A percentile compares a stretch with the other conserved stretches of the same genome.
phyloP scores from a whole-genome alignment of 2,888 invertebrate genomes.

The Melanchra persicariae region DNA sequence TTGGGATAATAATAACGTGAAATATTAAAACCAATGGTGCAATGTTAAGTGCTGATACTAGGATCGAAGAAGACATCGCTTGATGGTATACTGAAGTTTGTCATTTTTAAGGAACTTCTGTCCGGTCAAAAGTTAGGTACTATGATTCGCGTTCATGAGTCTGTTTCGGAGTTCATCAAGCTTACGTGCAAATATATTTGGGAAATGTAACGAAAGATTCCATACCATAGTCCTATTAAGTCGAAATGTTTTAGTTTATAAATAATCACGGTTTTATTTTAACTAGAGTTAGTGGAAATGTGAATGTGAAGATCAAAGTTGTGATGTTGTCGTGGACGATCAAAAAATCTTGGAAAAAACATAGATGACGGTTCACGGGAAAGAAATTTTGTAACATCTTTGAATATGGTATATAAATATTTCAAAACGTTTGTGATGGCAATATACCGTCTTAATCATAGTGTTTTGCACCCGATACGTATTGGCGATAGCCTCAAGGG shows the following conservation, averaged over 20 bases:
- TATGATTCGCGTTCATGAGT: slow-evolving; percentile 68
- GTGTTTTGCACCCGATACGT: slow-evolving; percentile 5
- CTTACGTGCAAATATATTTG: slow-evolving; percentile 66
- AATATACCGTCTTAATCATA: slow-evolving; percentile 2
- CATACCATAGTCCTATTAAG: slow-evolving; percentile 69
- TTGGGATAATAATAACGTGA: slow-evolving; percentile 56
- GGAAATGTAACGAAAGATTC: slow-evolving; percentile 70
- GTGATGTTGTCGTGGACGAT: slow-evolving; percentile 50
- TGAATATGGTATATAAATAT: slow-evolving; percentile 14
- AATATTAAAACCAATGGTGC: slow-evolving; percentile 61
- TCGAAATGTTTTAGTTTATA: slow-evolving; percentile 68
- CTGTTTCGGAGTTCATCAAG: slow-evolving; percentile 80
- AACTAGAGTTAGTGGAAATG: slow-evolving; percentile 52
- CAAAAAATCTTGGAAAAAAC: neutral
- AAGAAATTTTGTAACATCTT: slow-evolving; percentile 1
- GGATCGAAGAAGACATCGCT: slow-evolving; percentile 22
- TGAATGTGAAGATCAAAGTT: slow-evolving; percentile 59
- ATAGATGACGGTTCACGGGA: neutral
- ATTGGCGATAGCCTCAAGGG: slow-evolving; percentile 7
- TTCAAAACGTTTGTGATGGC: neutral
- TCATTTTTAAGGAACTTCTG: slow-evolving; percentile 48
- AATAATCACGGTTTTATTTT: slow-evolving; percentile 64
- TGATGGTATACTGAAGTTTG: slow-evolving; percentile 40
- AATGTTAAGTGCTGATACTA: slow-evolving; percentile 57
- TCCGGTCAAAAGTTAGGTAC: slow-evolving; percentile 17